Base-by-base conservation (phyloP, 1,140 invertebrate genomes). In the Drosophila mojavensis region DNA sequence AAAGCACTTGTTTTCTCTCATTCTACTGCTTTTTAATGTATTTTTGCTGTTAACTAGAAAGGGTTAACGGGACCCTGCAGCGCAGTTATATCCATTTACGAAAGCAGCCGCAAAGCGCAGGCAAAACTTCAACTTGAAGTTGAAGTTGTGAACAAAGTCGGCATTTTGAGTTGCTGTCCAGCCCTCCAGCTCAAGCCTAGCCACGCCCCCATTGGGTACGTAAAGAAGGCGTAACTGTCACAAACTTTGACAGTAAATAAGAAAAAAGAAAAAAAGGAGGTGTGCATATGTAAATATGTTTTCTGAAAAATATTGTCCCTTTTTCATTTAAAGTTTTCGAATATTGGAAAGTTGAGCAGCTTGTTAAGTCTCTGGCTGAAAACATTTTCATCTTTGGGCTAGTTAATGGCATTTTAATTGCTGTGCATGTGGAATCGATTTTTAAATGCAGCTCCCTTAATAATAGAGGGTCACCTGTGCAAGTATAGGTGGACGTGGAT, bases 351-450 rank as follows among this genome's bases (percentile, higher is more conserved):
- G 33, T 28, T 20, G 7, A 39, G 15, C 70, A 73, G 56, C 56
- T 73, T 61, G 15, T 47, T 43, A 45, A 66, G 79, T 36, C 41
- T 20, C 26, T 36, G 30, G 61, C 58, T 33, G 58, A 5, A 41
- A 48, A 61, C 20, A 5, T 64, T 56, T 58, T 63, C 58, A n/a
- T 43, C 65, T 61, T 55, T 74, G 63, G n/a, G 39, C 11, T 36
- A 59, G 54, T 78, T 88, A 65, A 73, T 66, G 65, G 56, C 45
- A 61, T 75, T 75, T 67, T 79, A 79, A 79, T 76, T 76, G 63
- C 33, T 69, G 47, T 70, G n/a, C 45, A 26, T 39, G 50, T 60
- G 20, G 41, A 65, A 75, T 71, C 61, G 68, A 75, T 61, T 71
- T 75, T 64, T 63, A 75, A 75, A 45, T 70, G 66, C 72, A 50